Evolutionary conservation across 2,797 vertebrate genomes (phyloP), one percentile per base, ranked within the genome.

Genomic region (Bradypus variegatus): DNA sequence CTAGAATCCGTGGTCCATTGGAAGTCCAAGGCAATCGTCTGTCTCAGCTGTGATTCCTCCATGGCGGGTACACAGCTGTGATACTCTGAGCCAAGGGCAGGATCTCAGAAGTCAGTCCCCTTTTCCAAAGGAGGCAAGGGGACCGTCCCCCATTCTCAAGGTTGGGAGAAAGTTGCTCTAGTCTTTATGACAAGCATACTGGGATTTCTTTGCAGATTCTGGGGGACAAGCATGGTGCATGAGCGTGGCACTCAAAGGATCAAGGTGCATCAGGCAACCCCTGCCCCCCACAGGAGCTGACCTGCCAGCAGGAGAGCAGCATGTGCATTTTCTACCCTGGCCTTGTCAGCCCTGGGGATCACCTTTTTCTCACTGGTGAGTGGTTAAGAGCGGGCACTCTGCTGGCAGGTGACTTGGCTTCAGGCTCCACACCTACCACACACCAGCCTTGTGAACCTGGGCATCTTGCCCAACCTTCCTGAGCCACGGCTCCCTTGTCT

Each of bases 241-340:
- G 41, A 72, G 50, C 8, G 13, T 38, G 45, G 15, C 38, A 55
- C 69, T 76, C 38, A 31, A 18, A n/a, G 19, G 33, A 50, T 69
- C 41, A 45, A 69, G 33, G 19, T 48, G 3, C 29, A 53, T 41
- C 2, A 33, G 31, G 50, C 53, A 41, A 53, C 1, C 3, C 27
- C 15, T 70, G 19, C 55, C 55, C 21, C 7, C 8, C 19, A 23
- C 58, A 23, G 58, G 21, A 58, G 58, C 58, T 27, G 48, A 77
- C 31, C 33, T 12, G 21, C 62, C 62, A 55, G 9, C 3, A n/a
- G 27, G 64, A 72, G 2, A 73, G 41, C 8, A 50, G 31, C 50
- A 29, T 0, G 0, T 3, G 3, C 6, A 23, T 38, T n/a, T 69
- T 36, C 12, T 53, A 38, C 53, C 50, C 27, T 2, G 1, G 41